phyloP scores from a whole-genome alignment of 2,888 invertebrate genomes.

The Drosophila quinaria region DNA sequence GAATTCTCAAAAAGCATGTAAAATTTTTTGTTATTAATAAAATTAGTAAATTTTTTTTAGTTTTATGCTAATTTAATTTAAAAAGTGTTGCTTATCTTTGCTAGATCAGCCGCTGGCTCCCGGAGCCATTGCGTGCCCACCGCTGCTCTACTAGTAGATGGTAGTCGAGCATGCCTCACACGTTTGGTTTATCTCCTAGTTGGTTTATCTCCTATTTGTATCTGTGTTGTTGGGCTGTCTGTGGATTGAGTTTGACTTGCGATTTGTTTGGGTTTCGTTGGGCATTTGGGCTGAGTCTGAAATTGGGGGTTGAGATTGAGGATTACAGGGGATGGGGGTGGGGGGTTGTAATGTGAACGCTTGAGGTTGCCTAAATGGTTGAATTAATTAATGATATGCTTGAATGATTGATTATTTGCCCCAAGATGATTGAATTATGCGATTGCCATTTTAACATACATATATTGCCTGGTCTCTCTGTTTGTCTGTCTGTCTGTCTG shows the following conservation, averaged over 20 bases:
- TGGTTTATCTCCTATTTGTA: slow-evolving; percentile 55
- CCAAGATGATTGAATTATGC: slow-evolving; percentile 74
- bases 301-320: slow-evolving; percentile 10
- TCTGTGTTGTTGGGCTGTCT: slow-evolving; percentile 31
- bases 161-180: slow-evolving; percentile 1
- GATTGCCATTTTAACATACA: slow-evolving; percentile 32
- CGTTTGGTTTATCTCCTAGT: too few species aligned
- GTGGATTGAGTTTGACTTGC: slow-evolving; percentile 8
- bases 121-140: too few species aligned
- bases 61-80: too few species aligned
- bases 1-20: too few species aligned
- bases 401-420: slow-evolving; percentile 73
- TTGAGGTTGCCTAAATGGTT: slow-evolving; percentile 70
- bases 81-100: too few species aligned
- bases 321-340: not conserved
- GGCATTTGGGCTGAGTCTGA: slow-evolving; percentile 1
- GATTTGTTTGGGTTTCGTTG: slow-evolving; percentile 11
- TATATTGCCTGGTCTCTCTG: slow-evolving; percentile 23
- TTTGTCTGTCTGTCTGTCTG: not conserved
- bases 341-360: slow-evolving; percentile 30
- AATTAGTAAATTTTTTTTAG: too few species aligned
- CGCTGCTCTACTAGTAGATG: too few species aligned
- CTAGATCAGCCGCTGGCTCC: too few species aligned
- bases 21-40: too few species aligned
- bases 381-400: slow-evolving; percentile 76